Evolutionary conservation across 92 coral and sea anemone genomes (phyloP), one percentile per base, ranked within the genome.

Genomic region (Parazoanthus atlanticus): DNA sequence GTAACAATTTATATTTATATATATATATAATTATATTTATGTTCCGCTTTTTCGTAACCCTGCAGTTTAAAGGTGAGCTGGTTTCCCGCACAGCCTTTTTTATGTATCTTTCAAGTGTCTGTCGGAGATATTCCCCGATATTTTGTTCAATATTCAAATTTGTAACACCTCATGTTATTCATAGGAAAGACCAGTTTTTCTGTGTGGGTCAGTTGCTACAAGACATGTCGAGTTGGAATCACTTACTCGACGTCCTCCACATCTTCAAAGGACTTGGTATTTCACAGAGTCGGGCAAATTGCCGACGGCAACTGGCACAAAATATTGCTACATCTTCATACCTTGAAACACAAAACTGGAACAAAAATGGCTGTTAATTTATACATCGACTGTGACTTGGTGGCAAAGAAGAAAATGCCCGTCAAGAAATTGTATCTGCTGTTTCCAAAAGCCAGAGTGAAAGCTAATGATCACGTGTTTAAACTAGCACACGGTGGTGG

Each of bases 291-390:
- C 29, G 93, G 94, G 17, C 82, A 91, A 26, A 33, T 96, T 41
- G 87, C 95, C 25, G 95, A 96, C 76, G 93, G 92, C 41, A 88
- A 80, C 70, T 96, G 99, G 99, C 99, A 96, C 90, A 95, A 94
- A 71, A 67, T 95, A 29, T 91, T 91, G 12, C 92, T 96, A 13
- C 93, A 85, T 21, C 58, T 96, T 54, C 93, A 91, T 54, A 88
- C 93, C n/a, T 7, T 30, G n/a, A 89, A 83, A 30, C 90, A 90
- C 86, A 86, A 86, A 38, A 92, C 85, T 21, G 91, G 88, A 26
- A 72, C 80, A 69, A 90, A 90, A 73, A 21, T 88, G 13, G 80
- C 84, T 10, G 97, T 91, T 6, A 89, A 93, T 6, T 67, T 96
- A 79, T 96, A 74, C 79, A 89, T 94, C 28, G 98, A 94, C 80